Conservation (phyloP, 1,140 invertebrate species). For the Drosophila carrolli region DNA sequence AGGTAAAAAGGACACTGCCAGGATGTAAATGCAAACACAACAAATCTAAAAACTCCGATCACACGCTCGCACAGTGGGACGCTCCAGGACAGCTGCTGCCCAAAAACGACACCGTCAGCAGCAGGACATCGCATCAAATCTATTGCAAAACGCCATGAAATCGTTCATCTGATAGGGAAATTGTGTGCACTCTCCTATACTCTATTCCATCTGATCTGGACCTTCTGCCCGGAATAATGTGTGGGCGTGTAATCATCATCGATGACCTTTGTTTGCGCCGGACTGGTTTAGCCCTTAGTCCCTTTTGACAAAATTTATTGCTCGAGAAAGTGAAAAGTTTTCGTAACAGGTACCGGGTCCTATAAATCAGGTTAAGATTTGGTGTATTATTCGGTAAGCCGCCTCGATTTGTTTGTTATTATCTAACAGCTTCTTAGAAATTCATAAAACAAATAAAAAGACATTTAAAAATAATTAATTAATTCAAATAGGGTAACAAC, state of each 20-base stretch:
- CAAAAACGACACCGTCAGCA: conserved; percentile 43
- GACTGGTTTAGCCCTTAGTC: conserved; percentile 18
- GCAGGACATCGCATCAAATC: conserved; percentile 64
- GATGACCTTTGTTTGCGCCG: conserved; percentile 30
- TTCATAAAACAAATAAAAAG: too few relatives aligned
- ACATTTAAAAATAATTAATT: too few relatives aligned
- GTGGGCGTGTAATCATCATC: conserved; percentile 71
- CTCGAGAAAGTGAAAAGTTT: conserved; percentile 60
- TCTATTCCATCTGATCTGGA: conserved; percentile 18
- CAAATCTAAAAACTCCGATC: conserved; percentile 47
- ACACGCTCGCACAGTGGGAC: conserved; percentile 73
- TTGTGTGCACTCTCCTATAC: conserved; percentile 37
- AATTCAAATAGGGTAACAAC: too few relatives aligned
- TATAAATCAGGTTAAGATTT: conserved; percentile 4
- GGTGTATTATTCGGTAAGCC: neutral
- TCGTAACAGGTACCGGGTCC: conserved; percentile 25
- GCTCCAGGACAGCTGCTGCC: conserved; percentile 48
- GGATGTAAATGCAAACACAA: conserved; percentile 75
- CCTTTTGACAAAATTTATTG: conserved; percentile 36
- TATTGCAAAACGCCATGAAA: conserved; percentile 74
- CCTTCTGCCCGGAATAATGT: conserved; percentile 44
- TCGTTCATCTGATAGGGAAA: conserved; percentile 62
- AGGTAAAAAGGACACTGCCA: conserved; percentile 53
- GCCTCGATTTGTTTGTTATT: neutral
- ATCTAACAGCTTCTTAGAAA: too few relatives aligned